Base-by-base conservation (phyloP, 2,888 invertebrate species). In the Folsomia manolachei region DNA sequence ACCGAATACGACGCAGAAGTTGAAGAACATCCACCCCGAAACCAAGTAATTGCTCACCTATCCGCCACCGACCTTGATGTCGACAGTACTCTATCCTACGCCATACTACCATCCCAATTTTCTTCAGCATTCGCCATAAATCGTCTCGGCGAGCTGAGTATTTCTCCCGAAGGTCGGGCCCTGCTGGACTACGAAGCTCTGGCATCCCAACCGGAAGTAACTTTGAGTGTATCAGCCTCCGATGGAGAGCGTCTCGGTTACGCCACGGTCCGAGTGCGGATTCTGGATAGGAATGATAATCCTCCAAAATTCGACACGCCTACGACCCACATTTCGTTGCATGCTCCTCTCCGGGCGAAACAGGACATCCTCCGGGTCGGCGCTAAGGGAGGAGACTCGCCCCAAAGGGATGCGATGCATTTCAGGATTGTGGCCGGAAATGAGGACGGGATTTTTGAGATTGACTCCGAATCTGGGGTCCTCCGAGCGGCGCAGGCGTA, bases 351-450 rank as follows among this genome's bases (percentile, higher is more conserved):
- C 21, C 89, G 90, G 82, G 93, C 94, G 0, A 92, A 93, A 0
- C 90, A 93, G 0, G 90, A 92, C 0, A 89, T 96, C 66, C 83
- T 95, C 14, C 91, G 93, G 80, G 84, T 96, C 0, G 87, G 90
- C 75, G 95, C 95, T 0, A 89, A 88, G 19, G 95, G 95, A 81
- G 87, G 87, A 24, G 96, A 97, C 81, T 88, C 90, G 69, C 94
- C 92, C 1, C 82, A 88, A 7, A 92, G 93, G 82, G 93, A 91
- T 7, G 88, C 89, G 77, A 88, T 96, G 39, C 87, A 87, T 70
- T 97, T 93, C 82, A 87, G 85, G 39, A 93, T 95, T 65, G 84
- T 88, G 7, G 91, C 91, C 71, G 90, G 90, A 82, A 88, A 89
- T 70, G 86, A 88, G 79, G 88, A 88, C 66, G 91, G 89, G 66